Percentiles rank a stretch among this genome's conserved stretches.
These are phyloP conservation scores for Zeugodacus cucurbitae DNA, from an alignment of 1,140 invertebrate genomes.

Conservation along the genomic window DNA sequence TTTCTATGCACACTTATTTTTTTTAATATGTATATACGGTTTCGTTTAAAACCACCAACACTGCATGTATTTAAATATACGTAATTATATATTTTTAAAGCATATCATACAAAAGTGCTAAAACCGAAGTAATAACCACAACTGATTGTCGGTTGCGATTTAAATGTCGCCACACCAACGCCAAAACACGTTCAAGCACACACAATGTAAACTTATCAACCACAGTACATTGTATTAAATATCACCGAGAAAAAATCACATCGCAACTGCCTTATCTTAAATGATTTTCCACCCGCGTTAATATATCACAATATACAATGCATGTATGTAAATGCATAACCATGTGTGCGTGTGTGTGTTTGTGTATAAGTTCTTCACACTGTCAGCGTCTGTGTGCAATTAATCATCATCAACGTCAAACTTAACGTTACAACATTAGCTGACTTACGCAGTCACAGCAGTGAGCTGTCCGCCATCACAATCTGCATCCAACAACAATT, in stretches of 20 bases:
- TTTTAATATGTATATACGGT: no score
- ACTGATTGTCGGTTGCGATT: no score
- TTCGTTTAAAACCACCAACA: no score
- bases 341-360: not conserved
- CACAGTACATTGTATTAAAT: not conserved
- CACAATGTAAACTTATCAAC: not conserved
- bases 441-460: not conserved
- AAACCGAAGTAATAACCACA: no score
- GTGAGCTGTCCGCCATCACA: not conserved
- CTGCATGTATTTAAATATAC: no score
- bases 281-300: not conserved
- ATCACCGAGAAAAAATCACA: not conserved
- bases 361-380: not conserved
- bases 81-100: no score
- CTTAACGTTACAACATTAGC: not conserved
- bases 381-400: not conserved
- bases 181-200: not conserved
- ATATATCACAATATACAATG: not conserved
- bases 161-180: not conserved
- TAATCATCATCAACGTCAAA: conserved; percentile 30
- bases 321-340: not conserved
- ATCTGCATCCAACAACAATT: not conserved
- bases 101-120: no score
- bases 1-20: no score
- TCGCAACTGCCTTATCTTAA: not conserved